phyloP scores from a whole-genome alignment of 1,140 invertebrate species.

The Cepaea nemoralis region DNA sequence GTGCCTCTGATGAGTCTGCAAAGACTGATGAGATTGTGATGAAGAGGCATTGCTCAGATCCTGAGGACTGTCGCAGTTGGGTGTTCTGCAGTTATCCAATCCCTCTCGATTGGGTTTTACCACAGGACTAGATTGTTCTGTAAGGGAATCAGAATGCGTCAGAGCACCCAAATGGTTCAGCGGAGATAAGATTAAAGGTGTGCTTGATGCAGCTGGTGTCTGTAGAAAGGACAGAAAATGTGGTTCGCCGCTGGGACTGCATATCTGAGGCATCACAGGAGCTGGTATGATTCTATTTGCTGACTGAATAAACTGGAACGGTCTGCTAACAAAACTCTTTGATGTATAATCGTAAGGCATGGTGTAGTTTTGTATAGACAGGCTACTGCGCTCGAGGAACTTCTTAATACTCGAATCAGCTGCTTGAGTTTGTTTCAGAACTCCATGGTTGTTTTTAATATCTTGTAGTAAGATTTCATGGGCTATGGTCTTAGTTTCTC shows the following conservation, averaged over 20 bases:
- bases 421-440: conserved; percentile 64
- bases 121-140: conserved; percentile 23
- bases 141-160: conserved; percentile 11
- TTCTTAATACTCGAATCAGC: conserved; percentile 76
- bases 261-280: conserved; percentile 51
- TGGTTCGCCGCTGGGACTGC: conserved; percentile 48
- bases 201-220: conserved; percentile 58
- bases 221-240: conserved; percentile 57
- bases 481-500: conserved; percentile 85
- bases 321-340: conserved; percentile 58
- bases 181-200: conserved; percentile 77
- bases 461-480: conserved; percentile 83
- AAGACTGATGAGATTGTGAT: conserved; percentile 36
- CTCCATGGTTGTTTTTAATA: conserved; percentile 67
- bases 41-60: conserved; percentile 64
- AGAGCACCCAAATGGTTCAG: conserved; percentile 85
- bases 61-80: conserved; percentile 62
- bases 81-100: conserved; percentile 44
- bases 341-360: conserved; percentile 58
- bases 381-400: conserved; percentile 74
- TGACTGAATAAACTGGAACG: conserved; percentile 56
- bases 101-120: conserved; percentile 19
- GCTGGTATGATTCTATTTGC: conserved; percentile 56
- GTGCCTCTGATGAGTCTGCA: conserved; percentile 22
- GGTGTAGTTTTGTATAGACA: conserved; percentile 66